phyloP scores from a whole-genome alignment of 2,797 vertebrate genomes.

The Myiotriccus ornatus region DNA sequence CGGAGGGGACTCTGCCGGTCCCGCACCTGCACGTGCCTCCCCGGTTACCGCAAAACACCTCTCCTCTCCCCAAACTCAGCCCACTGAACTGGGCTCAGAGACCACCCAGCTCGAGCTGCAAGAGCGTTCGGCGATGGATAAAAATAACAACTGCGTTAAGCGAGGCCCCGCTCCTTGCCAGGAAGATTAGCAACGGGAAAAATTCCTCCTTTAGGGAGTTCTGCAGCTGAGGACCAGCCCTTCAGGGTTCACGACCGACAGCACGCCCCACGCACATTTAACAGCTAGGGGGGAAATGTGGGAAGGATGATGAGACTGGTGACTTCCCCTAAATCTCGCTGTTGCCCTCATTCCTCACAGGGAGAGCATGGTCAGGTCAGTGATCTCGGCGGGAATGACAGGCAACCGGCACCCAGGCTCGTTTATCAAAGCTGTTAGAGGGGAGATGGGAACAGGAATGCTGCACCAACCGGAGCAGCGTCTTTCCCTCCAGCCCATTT shows the following conservation, averaged over 20 bases:
- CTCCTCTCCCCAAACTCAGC: neutral
- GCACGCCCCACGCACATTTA: rapidly evolving
- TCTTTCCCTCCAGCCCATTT: neutral
- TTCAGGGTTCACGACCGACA: neutral
- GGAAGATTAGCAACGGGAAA: neutral
- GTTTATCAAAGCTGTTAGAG: neutral
- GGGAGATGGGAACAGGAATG: neutral
- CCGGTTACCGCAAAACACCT: neutral
- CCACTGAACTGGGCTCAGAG: neutral
- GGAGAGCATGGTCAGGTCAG: neutral
- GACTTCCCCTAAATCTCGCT: neutral
- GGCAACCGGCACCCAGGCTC: neutral
- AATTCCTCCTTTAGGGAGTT: neutral
- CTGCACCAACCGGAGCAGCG: neutral
- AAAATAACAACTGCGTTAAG: slow-evolving; percentile 31
- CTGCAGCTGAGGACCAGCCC: neutral
- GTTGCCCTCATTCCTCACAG: neutral
- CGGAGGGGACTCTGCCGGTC: neutral
- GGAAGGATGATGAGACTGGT: neutral
- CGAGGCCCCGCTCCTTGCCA: neutral
- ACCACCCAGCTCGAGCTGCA: slow-evolving; percentile 58
- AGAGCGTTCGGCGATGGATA: neutral
- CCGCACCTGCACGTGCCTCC: neutral
- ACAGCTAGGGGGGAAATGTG: neutral
- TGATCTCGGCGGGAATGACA: rapidly evolving